Conservation (phyloP, 1,140 invertebrate species). For the Delia radicum region DNA sequence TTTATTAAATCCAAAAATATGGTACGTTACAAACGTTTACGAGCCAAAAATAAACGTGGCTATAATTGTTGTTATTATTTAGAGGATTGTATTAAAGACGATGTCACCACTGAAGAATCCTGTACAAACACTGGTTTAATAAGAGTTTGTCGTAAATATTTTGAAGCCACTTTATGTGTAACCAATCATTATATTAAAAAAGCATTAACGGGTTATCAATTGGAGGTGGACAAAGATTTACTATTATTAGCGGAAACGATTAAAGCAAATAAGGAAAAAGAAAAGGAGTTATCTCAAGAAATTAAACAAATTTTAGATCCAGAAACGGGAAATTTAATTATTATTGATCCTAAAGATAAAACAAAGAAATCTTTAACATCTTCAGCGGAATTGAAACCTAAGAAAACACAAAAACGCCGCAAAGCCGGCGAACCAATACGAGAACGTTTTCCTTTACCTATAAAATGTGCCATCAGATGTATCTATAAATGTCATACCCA, state of each 20-base stretch:
- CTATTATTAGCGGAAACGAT: neutral
- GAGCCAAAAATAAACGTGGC: neutral
- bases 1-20: neutral
- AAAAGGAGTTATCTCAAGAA: neutral
- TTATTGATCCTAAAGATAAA: neutral
- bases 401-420: neutral
- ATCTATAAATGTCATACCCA: slow-evolving; percentile 18
- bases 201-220: neutral
- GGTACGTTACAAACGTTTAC: too few relatives aligned
- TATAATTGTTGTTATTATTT: slow-evolving; percentile 14
- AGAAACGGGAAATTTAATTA: neutral
- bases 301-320: neutral
- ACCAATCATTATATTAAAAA: neutral
- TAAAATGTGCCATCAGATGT: slow-evolving; percentile 16
- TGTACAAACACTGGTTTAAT: neutral
- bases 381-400: neutral
- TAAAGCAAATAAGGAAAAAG: neutral
- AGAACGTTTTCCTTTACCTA: slow-evolving; percentile 18
- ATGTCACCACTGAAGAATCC: too few relatives aligned
- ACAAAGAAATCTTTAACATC: neutral
- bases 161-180: neutral
- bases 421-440: neutral
- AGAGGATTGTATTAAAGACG: neutral
- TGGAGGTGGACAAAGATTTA: neutral
- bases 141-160: neutral